A percentile compares a stretch with the other conserved stretches of the same genome.
Evolutionary conservation across 2,113 vertebrate species (phyloP).

Genomic region (Solea solea): DNA sequence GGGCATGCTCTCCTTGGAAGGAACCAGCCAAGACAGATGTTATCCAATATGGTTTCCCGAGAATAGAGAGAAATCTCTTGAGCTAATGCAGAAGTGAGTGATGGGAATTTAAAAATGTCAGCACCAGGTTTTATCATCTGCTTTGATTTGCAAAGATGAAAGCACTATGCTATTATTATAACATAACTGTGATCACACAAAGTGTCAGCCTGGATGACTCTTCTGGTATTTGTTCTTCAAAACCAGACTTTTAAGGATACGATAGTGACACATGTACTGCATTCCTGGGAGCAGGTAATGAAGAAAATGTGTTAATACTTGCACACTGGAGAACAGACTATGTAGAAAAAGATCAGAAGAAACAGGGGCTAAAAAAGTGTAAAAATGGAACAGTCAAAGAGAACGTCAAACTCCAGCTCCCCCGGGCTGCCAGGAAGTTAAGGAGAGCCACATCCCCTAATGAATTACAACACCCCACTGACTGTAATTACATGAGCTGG

Average conservation of each 20-base stretch:
- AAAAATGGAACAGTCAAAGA: slow-evolving; percentile 55
- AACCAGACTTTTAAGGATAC: not conserved
- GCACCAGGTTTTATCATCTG: slow-evolving; percentile 16
- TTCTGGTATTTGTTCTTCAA: not conserved
- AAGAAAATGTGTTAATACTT: slow-evolving; percentile 29
- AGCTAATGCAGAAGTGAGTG: slow-evolving; percentile 13
- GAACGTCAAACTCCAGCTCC: slow-evolving; percentile 34
- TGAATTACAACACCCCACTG: slow-evolving; percentile 43
- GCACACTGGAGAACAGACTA: slow-evolving; percentile 12
- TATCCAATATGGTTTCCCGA: slow-evolving; percentile 5
- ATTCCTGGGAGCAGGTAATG: not conserved
- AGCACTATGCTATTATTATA: slow-evolving; percentile 8
- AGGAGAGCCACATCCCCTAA: slow-evolving; percentile 37
- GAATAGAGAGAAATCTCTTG: slow-evolving; percentile 17
- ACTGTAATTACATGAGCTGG: slow-evolving; percentile 46
- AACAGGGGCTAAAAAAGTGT: slow-evolving; percentile 27
- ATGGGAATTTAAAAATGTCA: slow-evolving; percentile 38
- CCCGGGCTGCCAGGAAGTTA: slow-evolving; percentile 60
- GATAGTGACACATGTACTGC: too few relatives aligned
- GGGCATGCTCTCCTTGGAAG: slow-evolving; percentile 2
- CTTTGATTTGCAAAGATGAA: not conserved
- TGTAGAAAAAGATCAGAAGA: slow-evolving; percentile 46
- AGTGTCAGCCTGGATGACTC: not conserved
- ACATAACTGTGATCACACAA: not conserved
- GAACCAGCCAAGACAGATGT: slow-evolving; percentile 13